These are phyloP conservation scores for Corythornis madagascariensis DNA, from an alignment of 2,113 vertebrate genomes.

Conservation along the genomic window DNA sequence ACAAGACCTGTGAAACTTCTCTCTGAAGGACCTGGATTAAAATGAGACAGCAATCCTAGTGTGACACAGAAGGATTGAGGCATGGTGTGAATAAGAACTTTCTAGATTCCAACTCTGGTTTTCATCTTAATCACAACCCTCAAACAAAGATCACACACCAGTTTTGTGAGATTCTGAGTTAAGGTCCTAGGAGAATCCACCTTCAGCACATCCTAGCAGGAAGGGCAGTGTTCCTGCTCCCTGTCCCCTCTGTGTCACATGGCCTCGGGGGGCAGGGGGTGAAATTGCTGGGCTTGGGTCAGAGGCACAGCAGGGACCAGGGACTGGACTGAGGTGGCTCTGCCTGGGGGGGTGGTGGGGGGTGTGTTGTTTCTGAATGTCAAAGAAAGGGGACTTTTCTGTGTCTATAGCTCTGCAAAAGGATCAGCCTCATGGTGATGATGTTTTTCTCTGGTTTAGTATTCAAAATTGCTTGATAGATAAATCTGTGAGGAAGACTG, in stretches of 20 bases:
- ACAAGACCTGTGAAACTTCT: background rate
- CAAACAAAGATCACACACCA: rapidly evolving
- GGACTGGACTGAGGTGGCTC: rapidly evolving
- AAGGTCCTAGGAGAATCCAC: background rate
- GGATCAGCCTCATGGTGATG: background rate
- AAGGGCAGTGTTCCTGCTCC: background rate
- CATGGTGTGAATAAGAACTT: background rate
- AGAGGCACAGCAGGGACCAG: background rate
- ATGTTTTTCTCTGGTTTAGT: background rate
- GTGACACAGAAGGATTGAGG: background rate
- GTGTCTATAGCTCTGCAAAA: background rate
- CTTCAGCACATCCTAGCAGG: background rate
- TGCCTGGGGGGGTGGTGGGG: background rate
- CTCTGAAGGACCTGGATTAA: background rate
- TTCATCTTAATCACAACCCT: background rate
- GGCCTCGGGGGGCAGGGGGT: background rate
- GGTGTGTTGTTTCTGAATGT: background rate
- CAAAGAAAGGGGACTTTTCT: background rate
- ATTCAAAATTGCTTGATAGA: background rate
- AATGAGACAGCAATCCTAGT: background rate
- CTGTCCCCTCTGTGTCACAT: background rate
- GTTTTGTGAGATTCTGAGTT: background rate
- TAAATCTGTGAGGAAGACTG: background rate
- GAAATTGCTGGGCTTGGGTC: background rate
- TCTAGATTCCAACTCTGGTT: background rate